Base-by-base conservation (phyloP, 2,797 vertebrate species). In the Triplophysa bombifrons region DNA sequence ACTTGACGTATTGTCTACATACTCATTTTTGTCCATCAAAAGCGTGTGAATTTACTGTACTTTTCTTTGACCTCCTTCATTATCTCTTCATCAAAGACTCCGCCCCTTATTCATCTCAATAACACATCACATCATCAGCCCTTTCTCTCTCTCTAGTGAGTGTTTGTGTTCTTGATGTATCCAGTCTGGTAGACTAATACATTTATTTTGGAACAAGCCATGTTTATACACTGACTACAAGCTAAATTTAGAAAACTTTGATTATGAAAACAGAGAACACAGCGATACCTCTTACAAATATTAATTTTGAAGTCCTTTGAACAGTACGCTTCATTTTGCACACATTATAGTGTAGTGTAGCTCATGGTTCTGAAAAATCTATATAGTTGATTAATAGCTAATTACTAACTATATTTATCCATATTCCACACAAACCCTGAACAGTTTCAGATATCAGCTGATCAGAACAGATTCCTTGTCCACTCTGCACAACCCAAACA, bases 61-160 rank as follows among this genome's bases (percentile, higher is more conserved):
- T 0, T 71, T 71, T 46, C 41, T 67, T 51, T 73, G 44, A 58
- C 38, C 78, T 73, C 64, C 53, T 68, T 58, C 51, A 10, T 66
- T 50, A 73, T 66, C 27, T 34, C 48, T 6, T 30, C 50, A 27
- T 66, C 71, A 67, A 25, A 73, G 51, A 58, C 58, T 63, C 69
- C 70, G 14, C 71, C 78, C 53, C 51, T 80, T 60, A 58, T 51
- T 73, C 34, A 68, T 80, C 51, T 48, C 34, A 48, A 65, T 68
- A 66, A 38, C 51, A 73, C 63, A 73, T 60, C 70, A 67, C 53
- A 74, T 61, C 53, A 68, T 61, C 48, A 63, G 38, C 60, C 17
- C 27, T 30, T 14, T 8, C 27, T 63, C 60, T 30, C 60, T 19
- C 27, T 17, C 27, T 8, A 16, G 6, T 61, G 71, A 67, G 63